Conservation (phyloP, 2,797 vertebrate genomes). For the Sarcoramphus papa region DNA sequence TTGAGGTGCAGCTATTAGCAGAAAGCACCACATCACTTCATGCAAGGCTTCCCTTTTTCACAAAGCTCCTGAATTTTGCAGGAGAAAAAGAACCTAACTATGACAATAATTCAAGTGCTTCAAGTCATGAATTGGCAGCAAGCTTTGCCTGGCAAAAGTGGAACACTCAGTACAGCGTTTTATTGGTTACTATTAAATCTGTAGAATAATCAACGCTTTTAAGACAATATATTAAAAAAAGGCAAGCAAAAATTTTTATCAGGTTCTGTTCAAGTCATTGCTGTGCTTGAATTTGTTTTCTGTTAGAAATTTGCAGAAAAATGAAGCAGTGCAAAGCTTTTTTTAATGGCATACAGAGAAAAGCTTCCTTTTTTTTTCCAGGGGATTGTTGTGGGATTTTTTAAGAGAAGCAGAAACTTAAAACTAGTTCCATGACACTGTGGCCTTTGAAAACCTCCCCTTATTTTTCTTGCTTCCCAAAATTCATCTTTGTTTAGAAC, state of each 20-base stretch:
- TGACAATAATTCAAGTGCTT: not conserved
- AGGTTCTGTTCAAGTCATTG: not conserved
- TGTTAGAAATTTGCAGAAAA: not conserved
- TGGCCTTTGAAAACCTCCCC: not conserved
- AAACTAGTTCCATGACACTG: not conserved
- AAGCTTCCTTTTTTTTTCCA: not conserved
- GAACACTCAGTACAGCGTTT: not conserved
- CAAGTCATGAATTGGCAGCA: not conserved
- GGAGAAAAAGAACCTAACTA: not conserved
- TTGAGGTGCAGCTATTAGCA: not conserved
- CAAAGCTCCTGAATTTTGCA: not conserved
- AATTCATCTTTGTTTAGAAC: not conserved
- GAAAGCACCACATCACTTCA: not conserved
- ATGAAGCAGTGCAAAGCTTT: not conserved
- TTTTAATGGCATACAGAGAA: not conserved
- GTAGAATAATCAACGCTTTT: not conserved
- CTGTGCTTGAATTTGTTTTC: not conserved
- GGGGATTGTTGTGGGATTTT: not conserved
- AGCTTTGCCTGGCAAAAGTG: not conserved
- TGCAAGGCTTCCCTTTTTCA: not conserved
- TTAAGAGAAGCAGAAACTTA: not conserved
- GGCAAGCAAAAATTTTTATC: not conserved
- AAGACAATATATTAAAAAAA: not conserved
- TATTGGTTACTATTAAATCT: not conserved
- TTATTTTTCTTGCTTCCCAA: not conserved